Evolutionary conservation across 37 sponge, comb jelly and placozoan species (phyloP).

Genomic region (Beroe ovata): DNA sequence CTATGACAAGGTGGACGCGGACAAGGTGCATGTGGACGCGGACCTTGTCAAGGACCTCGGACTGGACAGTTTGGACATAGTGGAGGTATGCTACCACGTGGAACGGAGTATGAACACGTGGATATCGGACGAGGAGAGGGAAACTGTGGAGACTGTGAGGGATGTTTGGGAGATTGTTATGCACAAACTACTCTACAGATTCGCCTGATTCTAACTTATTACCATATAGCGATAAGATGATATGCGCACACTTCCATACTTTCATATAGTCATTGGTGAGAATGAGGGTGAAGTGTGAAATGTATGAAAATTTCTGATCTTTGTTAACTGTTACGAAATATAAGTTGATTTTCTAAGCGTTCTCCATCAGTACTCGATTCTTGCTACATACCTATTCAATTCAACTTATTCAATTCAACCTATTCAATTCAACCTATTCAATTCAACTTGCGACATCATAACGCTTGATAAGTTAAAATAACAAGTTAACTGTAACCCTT

Average conservation of each 20-base stretch:
- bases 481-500: too few relatives aligned
- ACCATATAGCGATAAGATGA: too few relatives aligned
- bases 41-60: slow-evolving; percentile 56
- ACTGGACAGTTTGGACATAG: slow-evolving; percentile 58
- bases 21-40: slow-evolving; percentile 58
- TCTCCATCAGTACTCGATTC: too few relatives aligned
- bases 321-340: too few relatives aligned
- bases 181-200: slow-evolving; percentile 57
- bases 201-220: too few relatives aligned
- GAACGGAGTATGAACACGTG: slow-evolving; percentile 57
- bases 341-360: too few relatives aligned
- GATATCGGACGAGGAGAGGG: slow-evolving; percentile 66
- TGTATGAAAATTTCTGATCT: slow-evolving; percentile 1
- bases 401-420: too few relatives aligned
- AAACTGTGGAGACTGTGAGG: slow-evolving; percentile 54
- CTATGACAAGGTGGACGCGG: slow-evolving; percentile 48
- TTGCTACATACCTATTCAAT: too few relatives aligned
- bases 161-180: slow-evolving; percentile 61
- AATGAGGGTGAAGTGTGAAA: neutral
- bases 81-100: slow-evolving; percentile 65
- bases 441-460: too few relatives aligned
- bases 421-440: too few relatives aligned
- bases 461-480: too few relatives aligned
- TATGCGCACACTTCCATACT: neutral
- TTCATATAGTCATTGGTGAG: neutral